phyloP scores from a whole-genome alignment of 2,888 invertebrate species.

The Eupithecia tripunctaria region DNA sequence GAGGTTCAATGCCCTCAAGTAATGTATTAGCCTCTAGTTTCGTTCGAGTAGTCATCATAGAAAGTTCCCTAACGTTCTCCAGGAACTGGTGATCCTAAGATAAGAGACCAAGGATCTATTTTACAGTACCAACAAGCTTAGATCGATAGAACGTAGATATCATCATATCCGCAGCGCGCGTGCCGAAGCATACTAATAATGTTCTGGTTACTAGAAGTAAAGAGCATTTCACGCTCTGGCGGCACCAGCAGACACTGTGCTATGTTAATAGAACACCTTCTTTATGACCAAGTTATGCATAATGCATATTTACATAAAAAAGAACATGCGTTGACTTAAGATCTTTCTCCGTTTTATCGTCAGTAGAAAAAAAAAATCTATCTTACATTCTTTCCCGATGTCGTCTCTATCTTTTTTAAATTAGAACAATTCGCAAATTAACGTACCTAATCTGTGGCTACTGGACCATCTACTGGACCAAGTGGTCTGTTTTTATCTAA shows the following conservation, averaged over 20 bases:
- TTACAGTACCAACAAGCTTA: neutral
- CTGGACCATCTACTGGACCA: no score
- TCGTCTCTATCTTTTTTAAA: no score
- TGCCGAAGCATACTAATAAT: neutral
- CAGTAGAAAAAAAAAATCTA: no score
- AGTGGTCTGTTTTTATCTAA: no score
- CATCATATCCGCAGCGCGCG: neutral
- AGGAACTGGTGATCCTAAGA: neutral
- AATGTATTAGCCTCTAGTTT: neutral
- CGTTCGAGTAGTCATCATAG: neutral
- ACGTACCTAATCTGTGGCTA: no score
- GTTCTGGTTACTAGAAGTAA: neutral
- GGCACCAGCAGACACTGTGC: neutral
- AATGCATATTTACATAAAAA: no score
- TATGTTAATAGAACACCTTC: neutral
- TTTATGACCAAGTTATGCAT: no score
- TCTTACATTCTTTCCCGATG: no score
- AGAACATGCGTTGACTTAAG: no score
- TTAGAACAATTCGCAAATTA: no score
- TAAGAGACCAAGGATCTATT: neutral
- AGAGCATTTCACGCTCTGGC: neutral
- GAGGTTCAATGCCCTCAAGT: neutral
- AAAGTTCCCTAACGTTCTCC: neutral
- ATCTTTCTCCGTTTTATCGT: no score
- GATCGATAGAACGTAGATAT: neutral